Percentiles rank a stretch among this genome's conserved stretches.
Conservation (phyloP, 2,113 vertebrate species). For the Microtus ochrogaster region DNA sequence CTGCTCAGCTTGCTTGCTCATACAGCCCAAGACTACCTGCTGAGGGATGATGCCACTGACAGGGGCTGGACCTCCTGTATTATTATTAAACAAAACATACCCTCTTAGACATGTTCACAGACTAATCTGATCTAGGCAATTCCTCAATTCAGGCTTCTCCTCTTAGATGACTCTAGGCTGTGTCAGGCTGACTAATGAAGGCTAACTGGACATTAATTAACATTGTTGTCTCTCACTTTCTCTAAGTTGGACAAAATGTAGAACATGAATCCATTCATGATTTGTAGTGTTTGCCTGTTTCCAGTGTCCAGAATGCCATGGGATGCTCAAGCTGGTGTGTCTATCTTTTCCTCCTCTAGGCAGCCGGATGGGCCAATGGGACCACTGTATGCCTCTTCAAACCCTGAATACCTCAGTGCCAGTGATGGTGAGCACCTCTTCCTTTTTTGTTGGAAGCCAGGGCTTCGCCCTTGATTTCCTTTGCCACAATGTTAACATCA, state of each 20-base stretch:
- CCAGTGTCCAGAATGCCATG: not conserved
- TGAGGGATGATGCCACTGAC: not conserved
- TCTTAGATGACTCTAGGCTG: not conserved
- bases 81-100: not conserved
- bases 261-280: not conserved
- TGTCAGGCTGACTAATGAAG: not conserved
- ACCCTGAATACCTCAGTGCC: slow-evolving; percentile 97
- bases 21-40: not conserved
- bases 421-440: slow-evolving; percentile 90
- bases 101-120: not conserved
- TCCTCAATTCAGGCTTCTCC: not conserved
- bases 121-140: not conserved
- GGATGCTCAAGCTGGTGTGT: not conserved
- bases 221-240: not conserved
- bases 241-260: not conserved
- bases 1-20: not conserved
- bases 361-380: slow-evolving; percentile 95
- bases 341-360: slow-evolving; percentile 82
- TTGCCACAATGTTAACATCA: too few species aligned
- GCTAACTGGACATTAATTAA: not conserved
- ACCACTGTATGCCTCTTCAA: slow-evolving; percentile 95
- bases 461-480: not conserved
- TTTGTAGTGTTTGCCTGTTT: not conserved
- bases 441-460: not conserved
- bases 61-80: not conserved